Base-by-base conservation (phyloP, 2,888 invertebrate species). In the Caenorhabditis parvicauda region DNA sequence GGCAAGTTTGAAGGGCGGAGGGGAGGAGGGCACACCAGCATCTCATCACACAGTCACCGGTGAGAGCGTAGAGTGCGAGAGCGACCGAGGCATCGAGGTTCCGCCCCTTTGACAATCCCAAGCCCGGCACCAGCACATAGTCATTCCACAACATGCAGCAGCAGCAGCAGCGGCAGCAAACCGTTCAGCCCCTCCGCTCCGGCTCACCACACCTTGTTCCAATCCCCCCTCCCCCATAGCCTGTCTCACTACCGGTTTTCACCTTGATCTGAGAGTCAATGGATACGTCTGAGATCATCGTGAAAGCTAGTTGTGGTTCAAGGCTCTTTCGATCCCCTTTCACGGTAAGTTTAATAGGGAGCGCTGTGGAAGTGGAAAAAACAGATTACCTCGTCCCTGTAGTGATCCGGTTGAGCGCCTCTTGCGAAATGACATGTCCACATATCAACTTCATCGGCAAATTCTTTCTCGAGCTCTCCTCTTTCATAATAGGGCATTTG, bases 381-480 rank as follows among this genome's bases (percentile, higher is more conserved):
- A 7, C 29, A 21, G 25, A 1, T 12, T 12, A 32, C 32, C 12
- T 12, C 12, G 32, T 32, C 12, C 32, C 32, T 32, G 58, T 48
- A 2, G 61, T 56, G 29, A 98, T 87, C 85, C 95, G 49, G 95
- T 83, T 90, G 90, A 98, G 87, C 42, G 98, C 98, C 85, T 99
- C 98, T 70, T 90, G 87, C 2, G 94, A 94, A 78, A 98, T 96
- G 61, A 96, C 95, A 85, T 98, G 98, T 2, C 98, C 98, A 83
- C 98, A 98, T 2, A 91, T 88, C 62, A 98, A 86, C 68, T 92
- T 87, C 89, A 98, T 94, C 17, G 98, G 96, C 54, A 98, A 98
- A 86, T 98, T 98, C 72, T 87, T 87, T 73, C 93, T 92, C 0
- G 92, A 90, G 42, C 92, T 91, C 83, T 96, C 96, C 82, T 95